phyloP scores from a whole-genome alignment of 2,888 invertebrate genomes.

The Eupithecia subumbrata region DNA sequence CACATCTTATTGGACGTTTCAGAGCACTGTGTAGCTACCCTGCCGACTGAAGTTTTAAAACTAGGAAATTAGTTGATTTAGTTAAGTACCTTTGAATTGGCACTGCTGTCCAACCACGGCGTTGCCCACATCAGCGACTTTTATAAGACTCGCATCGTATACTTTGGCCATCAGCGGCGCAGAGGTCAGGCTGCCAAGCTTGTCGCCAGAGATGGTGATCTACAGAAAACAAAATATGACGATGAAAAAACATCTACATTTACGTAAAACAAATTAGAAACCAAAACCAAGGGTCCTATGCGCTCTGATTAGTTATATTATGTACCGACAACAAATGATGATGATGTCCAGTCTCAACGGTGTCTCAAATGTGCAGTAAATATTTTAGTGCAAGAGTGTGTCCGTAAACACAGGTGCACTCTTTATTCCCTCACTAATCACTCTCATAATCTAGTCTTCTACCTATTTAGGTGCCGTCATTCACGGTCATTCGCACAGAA shows the following conservation, averaged over 20 bases:
- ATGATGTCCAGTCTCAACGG: no score
- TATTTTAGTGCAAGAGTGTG: not conserved
- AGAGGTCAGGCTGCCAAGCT: slow-evolving; percentile 77
- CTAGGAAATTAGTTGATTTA: not conserved
- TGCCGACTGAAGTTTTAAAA: not conserved
- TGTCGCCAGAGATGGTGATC: slow-evolving; percentile 92
- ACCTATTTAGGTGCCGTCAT: not conserved
- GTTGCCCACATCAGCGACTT: slow-evolving; percentile 96
- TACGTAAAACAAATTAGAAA: no score
- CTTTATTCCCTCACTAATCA: no score
- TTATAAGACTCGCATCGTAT: slow-evolving; percentile 96
- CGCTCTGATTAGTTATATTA: not conserved
- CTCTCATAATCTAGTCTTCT: not conserved
- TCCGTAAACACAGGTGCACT: not conserved
- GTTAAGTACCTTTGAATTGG: slow-evolving; percentile 93
- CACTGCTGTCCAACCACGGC: slow-evolving; percentile 98
- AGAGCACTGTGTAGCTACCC: not conserved
- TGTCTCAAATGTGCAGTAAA: no score
- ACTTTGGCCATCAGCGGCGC: slow-evolving; percentile 95
- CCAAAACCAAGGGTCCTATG: not conserved
- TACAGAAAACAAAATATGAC: slow-evolving; percentile 44
- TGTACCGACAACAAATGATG: no score
- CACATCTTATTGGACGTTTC: not conserved
- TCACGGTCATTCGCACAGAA: not conserved
- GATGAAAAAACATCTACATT: not conserved